phyloP scores from a whole-genome alignment of 2,797 vertebrate species.

The Protonibea diacanthus region DNA sequence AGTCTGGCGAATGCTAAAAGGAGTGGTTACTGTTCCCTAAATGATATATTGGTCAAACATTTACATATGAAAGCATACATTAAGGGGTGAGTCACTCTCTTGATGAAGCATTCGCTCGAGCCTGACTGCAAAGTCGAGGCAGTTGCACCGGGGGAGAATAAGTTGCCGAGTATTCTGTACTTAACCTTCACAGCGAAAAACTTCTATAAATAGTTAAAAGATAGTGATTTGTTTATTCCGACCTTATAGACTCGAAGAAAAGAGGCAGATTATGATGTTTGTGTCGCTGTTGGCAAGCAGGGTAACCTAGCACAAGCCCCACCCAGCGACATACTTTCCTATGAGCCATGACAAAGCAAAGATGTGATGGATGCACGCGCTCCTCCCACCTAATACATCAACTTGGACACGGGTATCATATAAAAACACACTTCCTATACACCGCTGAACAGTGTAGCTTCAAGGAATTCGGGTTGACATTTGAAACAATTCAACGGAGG shows the following conservation, averaged over 20 bases:
- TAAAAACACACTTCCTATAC: conserved; percentile 21
- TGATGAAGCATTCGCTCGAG: conserved; percentile 28
- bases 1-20: conserved; percentile 52
- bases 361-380: conserved; percentile 36
- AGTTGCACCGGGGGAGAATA: conserved; percentile 23
- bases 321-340: conserved; percentile 22
- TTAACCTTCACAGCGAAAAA: conserved; percentile 33
- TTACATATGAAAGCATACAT: conserved; percentile 65
- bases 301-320: conserved; percentile 34
- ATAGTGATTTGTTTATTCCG: conserved; percentile 38
- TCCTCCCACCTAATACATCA: conserved; percentile 35
- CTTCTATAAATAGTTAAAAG: conserved; percentile 30
- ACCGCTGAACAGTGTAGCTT: neutral
- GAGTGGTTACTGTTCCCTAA: conserved; percentile 39
- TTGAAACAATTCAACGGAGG: conserved; percentile 43
- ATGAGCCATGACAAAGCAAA: conserved; percentile 60
- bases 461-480: conserved; percentile 52
- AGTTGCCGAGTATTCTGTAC: conserved; percentile 3
- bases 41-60: conserved; percentile 60
- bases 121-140: conserved; percentile 39
- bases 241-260: conserved; percentile 17
- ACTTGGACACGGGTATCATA: conserved; percentile 5
- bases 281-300: conserved; percentile 7
- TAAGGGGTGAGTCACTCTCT: conserved; percentile 43
- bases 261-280: conserved; percentile 20